Evolutionary conservation across 2,797 vertebrate genomes (phyloP), one percentile per base, ranked within the genome.

Genomic region (Typhlichthys subterraneus): DNA sequence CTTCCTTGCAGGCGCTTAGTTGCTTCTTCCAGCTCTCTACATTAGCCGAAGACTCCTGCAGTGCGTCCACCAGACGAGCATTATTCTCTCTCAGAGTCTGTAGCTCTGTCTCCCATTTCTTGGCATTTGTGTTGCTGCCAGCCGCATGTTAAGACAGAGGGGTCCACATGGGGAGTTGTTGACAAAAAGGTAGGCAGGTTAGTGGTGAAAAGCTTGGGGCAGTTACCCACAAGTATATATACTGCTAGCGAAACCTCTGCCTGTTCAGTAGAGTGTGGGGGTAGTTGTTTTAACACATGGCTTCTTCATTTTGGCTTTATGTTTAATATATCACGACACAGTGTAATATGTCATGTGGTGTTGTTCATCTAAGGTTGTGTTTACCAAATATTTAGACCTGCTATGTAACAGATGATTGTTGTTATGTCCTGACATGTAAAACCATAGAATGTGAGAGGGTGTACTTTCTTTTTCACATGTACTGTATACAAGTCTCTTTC

Each of bases 1-100:
- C 96, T 0, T 96, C 96, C 53, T 97, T 94, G 90, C 95, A 95
- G 70, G 86, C 72, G 59, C 85, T 84, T 61, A 97, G 94, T 76
- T 98, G 95, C 72, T 94, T 92, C 86, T 96, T 98, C 96, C 97
- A 99, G 80, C 94, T 96, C 76, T 98, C 96, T 0, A 94, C 94
- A 53, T 95, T 97, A 83, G 94, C 91, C 0, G 94, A 93, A 0
- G 97, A 96, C 85, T 99, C 96, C 87, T 97, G 94, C 80, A 99
- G 93, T 0, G 96, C 92, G 0, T 94, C 89, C 66, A 84, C 93
- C 76, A 99, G 93, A 59, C 95, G 87, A n/a, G 93, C 92, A 0
- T 99, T 99, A 87, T 93, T 99, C 76, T 99, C 97, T 72, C 92
- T 90, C 80, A 98, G 89, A 0, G 94, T 92, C 89, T 98, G 95